These are phyloP conservation scores for Apostichopus leukothele DNA, from an alignment of 53 echinoderm and acorn worm genomes.

Conservation along the genomic window DNA sequence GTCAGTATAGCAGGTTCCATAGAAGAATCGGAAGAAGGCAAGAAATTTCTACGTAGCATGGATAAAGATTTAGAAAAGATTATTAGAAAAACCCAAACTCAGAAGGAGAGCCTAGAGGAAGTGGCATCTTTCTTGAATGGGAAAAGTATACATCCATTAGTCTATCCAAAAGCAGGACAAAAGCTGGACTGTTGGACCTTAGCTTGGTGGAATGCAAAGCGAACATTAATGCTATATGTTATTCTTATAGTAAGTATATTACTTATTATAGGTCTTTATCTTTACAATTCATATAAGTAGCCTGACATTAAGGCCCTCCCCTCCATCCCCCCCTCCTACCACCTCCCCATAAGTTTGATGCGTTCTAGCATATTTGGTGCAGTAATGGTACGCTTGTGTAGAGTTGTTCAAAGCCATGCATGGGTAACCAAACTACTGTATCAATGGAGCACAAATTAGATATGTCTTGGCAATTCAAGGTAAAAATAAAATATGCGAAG, in stretches of 20 bases:
- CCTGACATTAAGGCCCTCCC: no score
- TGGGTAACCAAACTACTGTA: no score
- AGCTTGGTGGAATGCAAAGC: not conserved
- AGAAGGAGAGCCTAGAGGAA: constrained; percentile 84
- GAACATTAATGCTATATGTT: not conserved
- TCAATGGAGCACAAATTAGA: no score
- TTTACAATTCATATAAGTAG: not conserved
- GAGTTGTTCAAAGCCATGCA: no score
- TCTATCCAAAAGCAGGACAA: constrained; percentile 43
- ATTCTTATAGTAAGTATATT: not conserved
- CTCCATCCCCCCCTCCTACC: no score
- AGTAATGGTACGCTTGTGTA: no score
- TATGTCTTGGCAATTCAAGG: no score
- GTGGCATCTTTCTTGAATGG: constrained; percentile 81
- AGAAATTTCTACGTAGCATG: constrained; percentile 80
- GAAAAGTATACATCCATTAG: constrained; percentile 75
- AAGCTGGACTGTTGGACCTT: not conserved
- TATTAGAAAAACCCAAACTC: constrained; percentile 69
- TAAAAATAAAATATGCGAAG: no score
- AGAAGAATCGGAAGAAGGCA: constrained; percentile 69
- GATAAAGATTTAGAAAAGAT: constrained; percentile 88
- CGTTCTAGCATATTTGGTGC: no score
- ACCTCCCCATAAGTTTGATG: no score
- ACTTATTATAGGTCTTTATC: not conserved
- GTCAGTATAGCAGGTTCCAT: constrained; percentile 89